These are phyloP conservation scores for Argya squamiceps DNA, from an alignment of 2,797 vertebrate genomes.

Conservation along the genomic window DNA sequence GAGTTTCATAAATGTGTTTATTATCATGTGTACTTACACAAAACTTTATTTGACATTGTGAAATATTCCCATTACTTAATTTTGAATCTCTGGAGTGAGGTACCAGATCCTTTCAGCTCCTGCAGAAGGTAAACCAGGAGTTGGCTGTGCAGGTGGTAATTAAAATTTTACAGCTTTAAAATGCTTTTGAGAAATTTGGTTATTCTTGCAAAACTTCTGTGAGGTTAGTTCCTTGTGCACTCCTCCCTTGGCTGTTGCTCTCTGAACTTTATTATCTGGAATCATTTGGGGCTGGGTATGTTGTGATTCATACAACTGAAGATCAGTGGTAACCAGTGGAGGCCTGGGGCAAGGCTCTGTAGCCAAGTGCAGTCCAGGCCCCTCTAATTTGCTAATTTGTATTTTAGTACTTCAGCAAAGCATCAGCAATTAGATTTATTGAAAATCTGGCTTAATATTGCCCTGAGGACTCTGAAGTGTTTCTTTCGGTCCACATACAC, in stretches of 20 bases:
- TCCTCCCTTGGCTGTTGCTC: background rate
- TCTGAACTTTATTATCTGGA: background rate
- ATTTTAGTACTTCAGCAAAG: background rate
- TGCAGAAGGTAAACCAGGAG: background rate
- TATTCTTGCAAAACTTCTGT: background rate
- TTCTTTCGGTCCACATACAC: background rate
- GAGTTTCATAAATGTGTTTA: background rate
- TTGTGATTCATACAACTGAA: background rate
- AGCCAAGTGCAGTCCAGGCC: background rate
- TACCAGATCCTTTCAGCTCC: background rate
- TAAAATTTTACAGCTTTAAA: background rate
- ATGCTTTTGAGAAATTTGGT: background rate
- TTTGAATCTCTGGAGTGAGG: background rate
- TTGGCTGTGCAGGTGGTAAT: background rate
- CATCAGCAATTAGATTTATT: background rate
- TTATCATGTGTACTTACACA: fast-evolving
- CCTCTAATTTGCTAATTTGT: background rate
- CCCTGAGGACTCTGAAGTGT: background rate
- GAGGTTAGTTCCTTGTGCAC: background rate
- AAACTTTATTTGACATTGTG: background rate
- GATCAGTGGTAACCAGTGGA: background rate
- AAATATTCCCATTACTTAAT: background rate
- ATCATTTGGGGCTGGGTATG: background rate
- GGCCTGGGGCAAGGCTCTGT: background rate
- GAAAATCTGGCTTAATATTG: background rate